phyloP scores from a whole-genome alignment of 2,888 invertebrate genomes.

The Epistrophe grossulariae region DNA sequence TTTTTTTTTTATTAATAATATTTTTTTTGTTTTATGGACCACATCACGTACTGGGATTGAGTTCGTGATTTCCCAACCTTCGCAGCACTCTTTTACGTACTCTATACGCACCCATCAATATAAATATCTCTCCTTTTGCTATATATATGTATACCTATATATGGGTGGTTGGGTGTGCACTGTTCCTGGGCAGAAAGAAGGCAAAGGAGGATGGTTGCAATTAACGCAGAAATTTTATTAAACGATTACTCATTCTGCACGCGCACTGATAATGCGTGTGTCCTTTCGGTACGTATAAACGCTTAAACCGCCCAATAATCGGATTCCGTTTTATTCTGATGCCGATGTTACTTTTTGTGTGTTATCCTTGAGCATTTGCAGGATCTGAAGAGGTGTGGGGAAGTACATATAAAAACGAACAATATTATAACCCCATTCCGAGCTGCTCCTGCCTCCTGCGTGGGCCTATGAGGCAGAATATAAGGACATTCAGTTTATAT shows the following conservation, averaged over 20 bases:
- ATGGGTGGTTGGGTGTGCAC: background rate
- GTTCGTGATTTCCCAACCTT: conserved; percentile 72
- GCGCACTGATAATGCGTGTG: conserved; percentile 73
- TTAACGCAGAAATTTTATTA: conserved; percentile 70
- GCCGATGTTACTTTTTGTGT: conserved; percentile 62
- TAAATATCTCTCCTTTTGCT: conserved; percentile 8
- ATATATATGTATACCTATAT: background rate
- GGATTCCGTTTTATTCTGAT: conserved; percentile 69
- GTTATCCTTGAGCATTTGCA: conserved; percentile 61
- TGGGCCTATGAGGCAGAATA: background rate
- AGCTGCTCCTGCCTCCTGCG: conserved; percentile 5
- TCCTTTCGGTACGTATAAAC: conserved; percentile 61
- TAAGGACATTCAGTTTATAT: conserved; percentile 1
- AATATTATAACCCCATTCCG: conserved; percentile 67
- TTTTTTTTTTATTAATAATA: conserved; percentile 13
- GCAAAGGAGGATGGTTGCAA: conserved; percentile 50
- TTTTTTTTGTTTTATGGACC: conserved; percentile 33
- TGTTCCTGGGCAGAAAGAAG: background rate
- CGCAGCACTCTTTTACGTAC: conserved; percentile 12
- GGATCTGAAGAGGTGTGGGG: background rate
- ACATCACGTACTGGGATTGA: conserved; percentile 67
- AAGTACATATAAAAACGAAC: conserved; percentile 42
- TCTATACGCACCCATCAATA: conserved; percentile 15
- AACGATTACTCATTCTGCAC: conserved; percentile 74
- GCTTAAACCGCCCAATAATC: conserved; percentile 70